Evolutionary conservation across 2,113 vertebrate genomes (phyloP), one percentile per base, ranked within the genome.

Genomic region (Empidonax traillii): DNA sequence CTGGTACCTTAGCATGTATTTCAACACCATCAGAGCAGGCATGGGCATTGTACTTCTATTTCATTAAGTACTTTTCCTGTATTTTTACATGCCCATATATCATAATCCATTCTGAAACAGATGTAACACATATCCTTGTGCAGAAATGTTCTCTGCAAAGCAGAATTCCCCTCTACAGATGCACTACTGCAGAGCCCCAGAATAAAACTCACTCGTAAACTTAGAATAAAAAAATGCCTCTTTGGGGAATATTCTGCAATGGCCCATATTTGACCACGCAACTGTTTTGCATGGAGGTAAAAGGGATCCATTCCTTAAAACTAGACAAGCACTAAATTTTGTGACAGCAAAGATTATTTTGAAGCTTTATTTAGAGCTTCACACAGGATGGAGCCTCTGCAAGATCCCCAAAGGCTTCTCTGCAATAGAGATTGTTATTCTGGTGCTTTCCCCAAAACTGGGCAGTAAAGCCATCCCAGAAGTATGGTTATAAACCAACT

Each of bases 401-500:
- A 37, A 37, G 52, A 52, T 39, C 41, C 62, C 53, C 82, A 61
- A 25, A 58, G 15, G 35, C 31, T 62, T 27, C 55, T 56, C 56
- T 51, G 43, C 56, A 69, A 81, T 53, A 63, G 21, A 84, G 71
- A 47, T 66, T 30, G 58, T 56, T 71, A 41, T 68, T 55, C 52
- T n/a, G 35, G 27, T 51, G 52, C 49, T 43, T 37, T 59, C 43
- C 24, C 55, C 37, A 39, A 44, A 88, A 82, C 46, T 7, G 66
- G 83, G 78, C 39, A 78, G 41, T 14, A 44, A 91, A 83, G 22
- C 46, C 10, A 28, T 78, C 80, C 76, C 85, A 63, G 39, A 75
- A 68, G 84, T 21, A 69, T 23, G 74, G 72, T 49, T 93, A 84
- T 66, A 94, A 87, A 93, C 74, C 76, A 69, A 66, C 63, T 86